Evolutionary conservation across 1,140 invertebrate species (phyloP).

Genomic region (Anoplolepis gracilipes): DNA sequence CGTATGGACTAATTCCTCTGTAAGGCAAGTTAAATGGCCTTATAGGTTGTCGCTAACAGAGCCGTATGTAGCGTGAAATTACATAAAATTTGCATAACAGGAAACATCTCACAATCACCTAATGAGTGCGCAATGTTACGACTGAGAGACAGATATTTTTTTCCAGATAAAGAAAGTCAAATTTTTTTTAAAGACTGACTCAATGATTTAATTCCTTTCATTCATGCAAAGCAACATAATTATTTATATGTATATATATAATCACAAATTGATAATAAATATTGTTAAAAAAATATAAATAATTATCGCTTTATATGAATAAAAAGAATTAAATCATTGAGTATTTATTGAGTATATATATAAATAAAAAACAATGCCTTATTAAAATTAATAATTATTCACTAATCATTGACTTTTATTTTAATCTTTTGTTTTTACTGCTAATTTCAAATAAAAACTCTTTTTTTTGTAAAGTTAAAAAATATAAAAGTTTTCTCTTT

Average conservation of each 20-base stretch:
- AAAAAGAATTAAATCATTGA: too few relatives aligned
- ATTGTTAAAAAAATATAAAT: too few relatives aligned
- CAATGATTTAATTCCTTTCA: background rate
- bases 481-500: background rate
- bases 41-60: background rate
- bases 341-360: too few relatives aligned
- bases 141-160: background rate
- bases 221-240: background rate
- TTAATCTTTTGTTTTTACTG: background rate
- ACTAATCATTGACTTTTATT: background rate
- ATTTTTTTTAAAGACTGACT: background rate
- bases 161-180: background rate
- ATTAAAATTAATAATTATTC: background rate
- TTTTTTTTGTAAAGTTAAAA: background rate
- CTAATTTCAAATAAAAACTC: conserved; percentile 3
- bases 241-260: too few relatives aligned
- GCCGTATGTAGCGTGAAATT: background rate
- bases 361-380: too few relatives aligned
- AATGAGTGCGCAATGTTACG: background rate
- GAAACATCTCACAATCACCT: background rate
- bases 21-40: background rate
- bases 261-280: too few relatives aligned
- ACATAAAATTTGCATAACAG: background rate
- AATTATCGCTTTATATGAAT: too few relatives aligned
- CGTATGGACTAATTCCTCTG: background rate